Conservation (phyloP, 2,888 invertebrate genomes). For the Folsomia manolachei region DNA sequence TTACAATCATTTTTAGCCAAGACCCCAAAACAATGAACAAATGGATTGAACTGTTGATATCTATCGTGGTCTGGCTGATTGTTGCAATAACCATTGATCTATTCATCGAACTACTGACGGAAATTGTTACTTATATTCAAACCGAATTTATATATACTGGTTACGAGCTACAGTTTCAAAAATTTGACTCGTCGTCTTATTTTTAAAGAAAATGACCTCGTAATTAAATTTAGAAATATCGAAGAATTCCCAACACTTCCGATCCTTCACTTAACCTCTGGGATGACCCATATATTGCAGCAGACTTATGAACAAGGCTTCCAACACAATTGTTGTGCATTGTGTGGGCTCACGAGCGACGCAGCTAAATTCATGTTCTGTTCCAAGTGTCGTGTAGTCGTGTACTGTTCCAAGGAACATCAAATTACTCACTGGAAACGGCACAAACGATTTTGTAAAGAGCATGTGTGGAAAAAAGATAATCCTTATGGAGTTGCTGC, state of each 20-base stretch:
- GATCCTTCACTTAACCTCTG: too few species aligned
- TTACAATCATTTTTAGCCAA: too few species aligned
- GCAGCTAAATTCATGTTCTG: slow-evolving; percentile 55
- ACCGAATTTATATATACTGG: not conserved
- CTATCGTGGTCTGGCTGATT: slow-evolving; percentile 9
- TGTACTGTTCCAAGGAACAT: slow-evolving; percentile 77
- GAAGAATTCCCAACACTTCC: too few species aligned
- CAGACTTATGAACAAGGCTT: not conserved
- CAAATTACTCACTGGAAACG: slow-evolving; percentile 75
- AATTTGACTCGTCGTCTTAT: not conserved
- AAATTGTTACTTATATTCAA: not conserved
- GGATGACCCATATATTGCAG: not conserved
- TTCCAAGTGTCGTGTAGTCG: slow-evolving; percentile 68
- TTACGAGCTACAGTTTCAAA: slow-evolving; percentile 11
- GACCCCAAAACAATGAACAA: slow-evolving; percentile 19
- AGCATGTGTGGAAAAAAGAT: slow-evolving; percentile 24
- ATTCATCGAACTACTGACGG: not conserved
- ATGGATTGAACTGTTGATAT: slow-evolving; percentile 11
- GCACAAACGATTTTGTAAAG: slow-evolving; percentile 60
- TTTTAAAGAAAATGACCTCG: not conserved
- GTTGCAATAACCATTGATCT: slow-evolving; percentile 11
- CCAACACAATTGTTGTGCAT: slow-evolving; percentile 19
- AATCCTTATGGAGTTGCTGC: not conserved
- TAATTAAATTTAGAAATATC: too few species aligned
- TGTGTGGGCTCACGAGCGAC: slow-evolving; percentile 15